Evolutionary conservation across 2,113 vertebrate genomes (phyloP), one percentile per base, ranked within the genome.

Genomic region (Oncorhynchus keta): DNA sequence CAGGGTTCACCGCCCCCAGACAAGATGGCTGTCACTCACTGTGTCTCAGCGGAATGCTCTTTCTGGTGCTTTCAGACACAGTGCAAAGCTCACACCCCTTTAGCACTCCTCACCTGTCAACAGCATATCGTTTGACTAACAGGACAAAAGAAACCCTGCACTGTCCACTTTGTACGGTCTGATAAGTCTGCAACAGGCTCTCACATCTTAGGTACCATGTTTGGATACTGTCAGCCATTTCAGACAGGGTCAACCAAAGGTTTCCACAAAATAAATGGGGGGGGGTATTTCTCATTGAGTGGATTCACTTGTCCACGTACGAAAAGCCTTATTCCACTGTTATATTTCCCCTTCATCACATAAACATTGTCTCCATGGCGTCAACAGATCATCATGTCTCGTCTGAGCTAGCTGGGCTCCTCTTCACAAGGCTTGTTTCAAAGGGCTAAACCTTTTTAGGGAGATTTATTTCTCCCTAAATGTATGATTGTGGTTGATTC

Each of bases 401-500:
- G 90, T 87, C 82, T 84, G 89, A 90, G 91, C 89, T 72, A 92
- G 73, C 78, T 82, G 88, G 85, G 89, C 88, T 91, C 90, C 68
- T 73, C 76, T 89, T 90, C 81, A 84, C 70, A 89, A 88, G 88
- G 90, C 86, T 88, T 81, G 81, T 81, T 83, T 89, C 90, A 92
- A 93, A 93, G 91, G 92, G 92, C 92, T 93, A 89, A 76, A 75
- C 86, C 88, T 83, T 81, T 79, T 73, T 80, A 76, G 4, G 85
- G 87, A 83, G 85, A 5, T 76, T 49, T 75, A 64, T 51, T 49
- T 16, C 16, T 55, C 51, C 12, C 51, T 55, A 18, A 55, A 55
- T 55, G 51, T 55, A 18, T 55, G 51, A 18, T 18, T 55, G 51
- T 18, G 51, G 3, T 55, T 16, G 68, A 74, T 51, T 14, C 1